Evolutionary conservation across 2,113 vertebrate genomes (phyloP).

Genomic region (Anthoscopus minutus): DNA sequence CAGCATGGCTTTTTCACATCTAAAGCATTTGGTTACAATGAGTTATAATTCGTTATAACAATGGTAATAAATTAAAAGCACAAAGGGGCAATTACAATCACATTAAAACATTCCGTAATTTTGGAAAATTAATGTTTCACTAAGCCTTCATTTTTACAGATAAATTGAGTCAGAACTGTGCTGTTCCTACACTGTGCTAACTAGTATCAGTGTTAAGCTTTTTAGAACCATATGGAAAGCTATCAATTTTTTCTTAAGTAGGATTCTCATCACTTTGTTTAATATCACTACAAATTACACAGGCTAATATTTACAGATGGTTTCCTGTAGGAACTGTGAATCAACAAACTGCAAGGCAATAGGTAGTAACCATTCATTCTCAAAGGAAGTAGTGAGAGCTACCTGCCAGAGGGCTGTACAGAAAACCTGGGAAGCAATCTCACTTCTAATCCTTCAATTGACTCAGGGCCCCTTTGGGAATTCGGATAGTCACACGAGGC

Average conservation of each 20-base stretch:
- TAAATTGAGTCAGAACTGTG: conserved; percentile 38
- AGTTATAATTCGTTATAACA: conserved; percentile 37
- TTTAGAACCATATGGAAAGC: conserved; percentile 39
- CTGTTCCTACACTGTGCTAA: conserved; percentile 1
- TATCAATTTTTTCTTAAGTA: conserved; percentile 36
- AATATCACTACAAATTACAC: conserved; percentile 37
- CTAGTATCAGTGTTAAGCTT: not conserved
- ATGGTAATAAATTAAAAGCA: conserved; percentile 59
- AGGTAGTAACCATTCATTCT: not conserved
- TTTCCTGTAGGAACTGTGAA: conserved; percentile 33
- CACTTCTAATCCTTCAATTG: not conserved
- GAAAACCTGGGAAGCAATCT: not conserved
- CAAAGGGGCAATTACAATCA: conserved; percentile 60
- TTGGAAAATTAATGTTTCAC: conserved; percentile 63
- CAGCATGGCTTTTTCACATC: conserved; percentile 23
- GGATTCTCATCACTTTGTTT: conserved; percentile 41
- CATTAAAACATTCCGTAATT: conserved; percentile 56
- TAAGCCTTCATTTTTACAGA: conserved; percentile 34
- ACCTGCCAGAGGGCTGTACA: not conserved
- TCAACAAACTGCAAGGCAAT: conserved; percentile 21
- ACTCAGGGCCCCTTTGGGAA: not conserved
- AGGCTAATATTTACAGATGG: conserved; percentile 51
- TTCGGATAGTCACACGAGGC: not conserved
- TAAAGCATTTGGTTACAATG: conserved; percentile 32
- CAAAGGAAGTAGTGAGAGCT: not conserved